Evolutionary conservation across 2,888 invertebrate species (phyloP).

Genomic region (Carcina quercana): DNA sequence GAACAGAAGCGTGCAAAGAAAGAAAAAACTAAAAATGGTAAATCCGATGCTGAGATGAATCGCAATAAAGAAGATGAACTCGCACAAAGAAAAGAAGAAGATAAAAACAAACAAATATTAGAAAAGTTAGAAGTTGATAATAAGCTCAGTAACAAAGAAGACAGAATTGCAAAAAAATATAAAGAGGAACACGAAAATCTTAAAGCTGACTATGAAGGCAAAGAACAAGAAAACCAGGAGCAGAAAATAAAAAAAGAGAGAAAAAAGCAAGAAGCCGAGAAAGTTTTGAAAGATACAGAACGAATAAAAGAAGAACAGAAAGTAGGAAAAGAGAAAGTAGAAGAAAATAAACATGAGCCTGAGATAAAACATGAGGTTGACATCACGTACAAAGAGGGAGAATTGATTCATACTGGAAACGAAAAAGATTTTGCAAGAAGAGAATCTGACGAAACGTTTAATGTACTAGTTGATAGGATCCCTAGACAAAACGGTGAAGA

Average conservation of each 20-base stretch:
- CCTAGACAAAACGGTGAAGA: not conserved
- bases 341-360: not conserved
- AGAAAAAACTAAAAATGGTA: not conserved
- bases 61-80: conserved; percentile 8
- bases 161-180: conserved; percentile 3
- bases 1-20: not conserved
- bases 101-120: conserved; percentile 13
- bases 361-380: not conserved
- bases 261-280: conserved; percentile 4
- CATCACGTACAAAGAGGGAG: not conserved
- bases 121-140: conserved; percentile 14
- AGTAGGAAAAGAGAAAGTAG: not conserved
- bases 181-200: conserved; percentile 5
- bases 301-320: conserved; percentile 1
- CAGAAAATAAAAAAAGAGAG: conserved; percentile 3
- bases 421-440: no score
- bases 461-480: not conserved
- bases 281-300: conserved; percentile 11
- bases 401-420: no score
- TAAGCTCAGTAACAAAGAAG: conserved; percentile 14
- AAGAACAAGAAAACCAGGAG: conserved; percentile 10
- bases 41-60: not conserved
- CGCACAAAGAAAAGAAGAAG: conserved; percentile 10
- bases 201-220: conserved; percentile 9
- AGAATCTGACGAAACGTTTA: not conserved